A percentile compares a stretch with the other conserved stretches of the same genome.
These are phyloP conservation scores for Drosophila hamatofila DNA, from an alignment of 2,888 invertebrate genomes.

Conservation along the genomic window DNA sequence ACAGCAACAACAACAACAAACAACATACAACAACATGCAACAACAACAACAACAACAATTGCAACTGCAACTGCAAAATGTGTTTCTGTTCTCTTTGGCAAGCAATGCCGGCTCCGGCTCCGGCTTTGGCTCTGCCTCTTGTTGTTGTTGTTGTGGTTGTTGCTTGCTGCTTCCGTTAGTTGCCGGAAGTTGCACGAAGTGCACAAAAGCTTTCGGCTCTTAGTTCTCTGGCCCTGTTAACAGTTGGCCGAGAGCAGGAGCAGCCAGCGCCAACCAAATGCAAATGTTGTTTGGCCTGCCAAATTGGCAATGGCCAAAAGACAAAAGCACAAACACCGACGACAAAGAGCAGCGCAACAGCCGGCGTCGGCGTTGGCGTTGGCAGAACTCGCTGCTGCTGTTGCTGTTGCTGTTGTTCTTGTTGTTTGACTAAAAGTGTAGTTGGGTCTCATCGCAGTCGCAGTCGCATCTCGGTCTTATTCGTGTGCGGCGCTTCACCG, in stretches of 20 bases:
- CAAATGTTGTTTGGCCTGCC: slow-evolving; percentile 57
- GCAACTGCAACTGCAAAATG: slow-evolving; percentile 14
- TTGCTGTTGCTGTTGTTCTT: slow-evolving; percentile 32
- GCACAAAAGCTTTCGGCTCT: slow-evolving; percentile 68
- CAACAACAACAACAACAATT: slow-evolving; percentile 7
- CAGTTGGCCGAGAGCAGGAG: slow-evolving; percentile 33
- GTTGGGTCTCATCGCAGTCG: slow-evolving; percentile 43
- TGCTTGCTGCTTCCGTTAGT: slow-evolving; percentile 53
- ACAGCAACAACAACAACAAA: neutral
- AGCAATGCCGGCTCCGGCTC: slow-evolving; percentile 19
- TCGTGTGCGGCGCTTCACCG: slow-evolving; percentile 81
- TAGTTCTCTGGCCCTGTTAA: slow-evolving; percentile 52
- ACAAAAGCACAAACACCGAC: slow-evolving; percentile 47
- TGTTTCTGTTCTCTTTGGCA: slow-evolving; percentile 40
- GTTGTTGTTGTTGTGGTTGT: slow-evolving; percentile 30
- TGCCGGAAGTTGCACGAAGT: slow-evolving; percentile 66
- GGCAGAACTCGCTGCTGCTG: slow-evolving; percentile 12
- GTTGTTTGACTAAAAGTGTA: slow-evolving; percentile 16
- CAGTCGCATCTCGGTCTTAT: slow-evolving; percentile 66
- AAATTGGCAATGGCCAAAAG: slow-evolving; percentile 55
- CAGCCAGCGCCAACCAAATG: slow-evolving; percentile 37
- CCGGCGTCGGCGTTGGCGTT: slow-evolving; percentile 19
- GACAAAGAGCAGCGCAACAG: slow-evolving; percentile 54
- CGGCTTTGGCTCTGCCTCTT: slow-evolving; percentile 20
- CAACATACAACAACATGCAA: neutral